Conservation (phyloP, 92 coral and sea anemone genomes). For the Porites divaricata region DNA sequence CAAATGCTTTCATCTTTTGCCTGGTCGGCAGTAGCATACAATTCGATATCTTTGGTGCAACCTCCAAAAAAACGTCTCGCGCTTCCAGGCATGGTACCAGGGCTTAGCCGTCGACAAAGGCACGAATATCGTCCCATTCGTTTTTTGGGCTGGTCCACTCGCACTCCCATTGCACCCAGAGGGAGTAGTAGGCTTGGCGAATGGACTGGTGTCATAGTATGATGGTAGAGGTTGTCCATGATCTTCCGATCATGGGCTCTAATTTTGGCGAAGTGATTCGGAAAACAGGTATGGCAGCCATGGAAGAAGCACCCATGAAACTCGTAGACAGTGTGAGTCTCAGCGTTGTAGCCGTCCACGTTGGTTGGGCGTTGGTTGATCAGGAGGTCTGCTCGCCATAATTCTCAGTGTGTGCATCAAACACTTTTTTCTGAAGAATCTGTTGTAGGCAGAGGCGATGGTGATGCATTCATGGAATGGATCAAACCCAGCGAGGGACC, state of each 20-base stretch:
- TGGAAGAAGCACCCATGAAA: neutral
- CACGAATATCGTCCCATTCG: neutral
- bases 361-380: neutral
- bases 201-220: neutral
- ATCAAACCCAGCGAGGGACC: neutral
- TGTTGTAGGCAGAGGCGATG: constrained; percentile 2
- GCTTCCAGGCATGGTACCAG: neutral
- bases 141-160: neutral
- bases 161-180: neutral
- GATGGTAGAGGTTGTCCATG: neutral
- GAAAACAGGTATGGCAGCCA: neutral
- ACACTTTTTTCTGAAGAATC: no score
- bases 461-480: neutral
- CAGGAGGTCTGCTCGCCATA: neutral
- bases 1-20: constrained; percentile 28
- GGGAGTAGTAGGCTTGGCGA: neutral
- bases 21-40: neutral
- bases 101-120: no score
- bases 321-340: neutral
- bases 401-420: neutral
- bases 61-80: neutral
- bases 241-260: neutral
- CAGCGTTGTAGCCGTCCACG: neutral
- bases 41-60: neutral
- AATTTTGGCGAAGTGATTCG: neutral